Evolutionary conservation across 1,140 invertebrate species (phyloP).

Genomic region (Leguminivora glycinivorella): DNA sequence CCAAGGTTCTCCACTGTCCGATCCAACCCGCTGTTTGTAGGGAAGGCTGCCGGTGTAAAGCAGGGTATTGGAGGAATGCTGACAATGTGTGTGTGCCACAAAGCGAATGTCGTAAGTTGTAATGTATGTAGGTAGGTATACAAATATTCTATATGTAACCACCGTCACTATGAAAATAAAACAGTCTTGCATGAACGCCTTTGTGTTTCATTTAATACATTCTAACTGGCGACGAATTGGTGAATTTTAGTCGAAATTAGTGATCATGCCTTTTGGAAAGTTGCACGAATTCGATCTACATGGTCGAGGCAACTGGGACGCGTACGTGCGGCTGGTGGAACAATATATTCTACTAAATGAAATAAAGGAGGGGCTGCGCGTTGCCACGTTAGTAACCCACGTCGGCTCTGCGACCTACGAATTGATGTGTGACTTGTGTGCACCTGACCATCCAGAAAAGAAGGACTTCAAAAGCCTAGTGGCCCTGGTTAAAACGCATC

Average conservation of each 20-base stretch:
- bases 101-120: background rate
- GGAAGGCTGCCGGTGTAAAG: background rate
- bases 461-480: conserved; percentile 45
- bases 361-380: conserved; percentile 36
- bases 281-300: conserved; percentile 9
- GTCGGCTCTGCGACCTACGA: conserved; percentile 47
- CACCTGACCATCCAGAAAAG: conserved; percentile 40
- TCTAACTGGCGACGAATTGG: conserved; percentile 4
- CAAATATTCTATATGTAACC: background rate
- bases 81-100: background rate
- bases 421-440: conserved; percentile 50
- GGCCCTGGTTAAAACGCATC: conserved; percentile 43
- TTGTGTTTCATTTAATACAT: background rate
- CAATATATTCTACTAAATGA: conserved; percentile 30
- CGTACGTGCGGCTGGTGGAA: conserved; percentile 30
- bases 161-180: background rate
- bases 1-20: background rate
- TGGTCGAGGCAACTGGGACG: background rate
- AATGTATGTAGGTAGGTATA: background rate
- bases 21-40: background rate
- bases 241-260: background rate
- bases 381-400: conserved; percentile 46
- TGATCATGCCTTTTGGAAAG: background rate
- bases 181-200: background rate
- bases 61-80: background rate